Conservation (phyloP, 2,888 invertebrate species). For the Caradrina clavipalpis region DNA sequence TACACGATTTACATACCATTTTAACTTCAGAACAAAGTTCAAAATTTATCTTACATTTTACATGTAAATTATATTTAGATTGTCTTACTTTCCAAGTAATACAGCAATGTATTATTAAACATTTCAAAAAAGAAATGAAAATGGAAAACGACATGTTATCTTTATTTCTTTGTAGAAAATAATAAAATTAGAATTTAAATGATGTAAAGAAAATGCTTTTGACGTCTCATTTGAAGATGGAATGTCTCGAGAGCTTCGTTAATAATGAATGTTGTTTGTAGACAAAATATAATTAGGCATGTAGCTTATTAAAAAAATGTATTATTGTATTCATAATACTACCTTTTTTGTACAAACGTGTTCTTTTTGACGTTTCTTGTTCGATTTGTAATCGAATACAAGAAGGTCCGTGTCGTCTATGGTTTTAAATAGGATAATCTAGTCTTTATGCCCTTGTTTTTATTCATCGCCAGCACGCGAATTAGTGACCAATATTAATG, state of each 20-base stretch:
- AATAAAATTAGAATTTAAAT: slow-evolving; percentile 1
- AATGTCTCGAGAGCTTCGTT: background rate
- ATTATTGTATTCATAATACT: background rate
- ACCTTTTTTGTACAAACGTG: too few relatives aligned
- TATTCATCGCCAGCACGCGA: too few relatives aligned
- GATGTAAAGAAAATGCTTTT: slow-evolving; percentile 2
- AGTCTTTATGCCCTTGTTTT: too few relatives aligned
- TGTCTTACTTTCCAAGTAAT: slow-evolving; percentile 24
- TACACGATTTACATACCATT: slow-evolving; percentile 44
- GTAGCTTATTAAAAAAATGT: too few relatives aligned
- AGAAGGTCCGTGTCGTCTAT: too few relatives aligned
- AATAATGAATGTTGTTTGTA: slow-evolving; percentile 8
- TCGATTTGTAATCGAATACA: too few relatives aligned
- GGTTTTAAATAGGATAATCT: too few relatives aligned
- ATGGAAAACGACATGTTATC: background rate
- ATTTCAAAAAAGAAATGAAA: slow-evolving; percentile 20
- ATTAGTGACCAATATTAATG: too few relatives aligned
- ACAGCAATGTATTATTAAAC: background rate
- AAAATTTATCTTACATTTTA: slow-evolving; percentile 25
- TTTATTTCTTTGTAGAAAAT: slow-evolving; percentile 20
- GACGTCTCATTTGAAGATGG: background rate
- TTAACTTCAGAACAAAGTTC: slow-evolving; percentile 37
- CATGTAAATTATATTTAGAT: slow-evolving; percentile 33
- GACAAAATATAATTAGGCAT: background rate
- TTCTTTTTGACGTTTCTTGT: too few relatives aligned